Conservation (phyloP, 2,888 invertebrate genomes). For the Xanthorhoe designata region DNA sequence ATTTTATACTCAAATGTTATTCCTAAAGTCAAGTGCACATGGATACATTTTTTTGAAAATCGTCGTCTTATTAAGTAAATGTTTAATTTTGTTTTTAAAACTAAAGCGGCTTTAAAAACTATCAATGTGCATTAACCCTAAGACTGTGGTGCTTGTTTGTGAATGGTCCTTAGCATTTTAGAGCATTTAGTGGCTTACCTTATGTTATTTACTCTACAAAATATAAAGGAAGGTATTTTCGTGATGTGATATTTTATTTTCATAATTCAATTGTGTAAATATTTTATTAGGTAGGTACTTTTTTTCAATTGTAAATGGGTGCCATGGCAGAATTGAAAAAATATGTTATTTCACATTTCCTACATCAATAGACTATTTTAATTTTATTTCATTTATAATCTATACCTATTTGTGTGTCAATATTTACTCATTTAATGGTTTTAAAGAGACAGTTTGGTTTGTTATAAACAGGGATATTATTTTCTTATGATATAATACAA, state of each 20-base stretch:
- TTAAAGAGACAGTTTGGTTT: conserved; percentile 23
- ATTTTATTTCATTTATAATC: neutral
- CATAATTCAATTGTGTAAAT: conserved; percentile 17
- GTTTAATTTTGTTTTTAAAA: neutral
- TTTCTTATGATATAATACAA: conserved; percentile 45
- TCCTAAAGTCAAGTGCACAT: conserved; percentile 18
- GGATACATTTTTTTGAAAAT: conserved; percentile 4
- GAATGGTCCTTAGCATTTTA: conserved; percentile 74
- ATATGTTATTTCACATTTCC: neutral
- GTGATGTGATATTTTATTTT: conserved; percentile 7
- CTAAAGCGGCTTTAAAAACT: neutral
- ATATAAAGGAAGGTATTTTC: neutral
- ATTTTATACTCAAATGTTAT: conserved; percentile 7
- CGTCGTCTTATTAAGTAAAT: neutral
- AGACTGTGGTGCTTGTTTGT: conserved; percentile 69
- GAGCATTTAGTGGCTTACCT: conserved; percentile 73
- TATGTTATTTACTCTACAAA: neutral
- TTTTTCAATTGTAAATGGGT: conserved; percentile 32
- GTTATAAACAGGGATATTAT: conserved; percentile 41
- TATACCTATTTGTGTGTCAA: conserved; percentile 12
- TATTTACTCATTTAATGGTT: conserved; percentile 11
- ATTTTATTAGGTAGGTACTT: conserved; percentile 7
- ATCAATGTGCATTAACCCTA: conserved; percentile 18
- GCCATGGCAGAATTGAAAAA: conserved; percentile 39
- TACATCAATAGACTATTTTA: conserved; percentile 3